Conservation (phyloP, 2,888 invertebrate genomes). For the Tinea trinotella region DNA sequence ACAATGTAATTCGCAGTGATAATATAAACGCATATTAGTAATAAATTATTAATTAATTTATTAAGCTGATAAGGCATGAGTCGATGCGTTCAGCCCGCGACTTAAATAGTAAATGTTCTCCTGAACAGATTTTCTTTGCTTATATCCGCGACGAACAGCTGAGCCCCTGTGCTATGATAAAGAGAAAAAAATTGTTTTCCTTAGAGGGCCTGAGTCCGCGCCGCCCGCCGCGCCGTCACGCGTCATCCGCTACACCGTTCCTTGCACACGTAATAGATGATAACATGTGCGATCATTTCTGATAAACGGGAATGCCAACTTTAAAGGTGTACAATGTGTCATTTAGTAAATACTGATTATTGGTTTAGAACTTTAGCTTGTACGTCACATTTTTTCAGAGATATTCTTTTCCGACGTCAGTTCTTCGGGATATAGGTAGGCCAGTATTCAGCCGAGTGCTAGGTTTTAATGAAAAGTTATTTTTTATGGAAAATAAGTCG, state of each 20-base stretch:
- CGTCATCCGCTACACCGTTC: slow-evolving; percentile 7
- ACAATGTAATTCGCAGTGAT: neutral
- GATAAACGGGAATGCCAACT: neutral
- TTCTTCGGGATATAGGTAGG: no score
- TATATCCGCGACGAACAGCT: slow-evolving; percentile 56
- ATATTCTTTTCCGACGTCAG: no score
- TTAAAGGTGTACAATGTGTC: slow-evolving; percentile 3
- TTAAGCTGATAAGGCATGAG: slow-evolving; percentile 26
- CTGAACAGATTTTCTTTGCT: slow-evolving; percentile 65
- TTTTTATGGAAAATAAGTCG: no score
- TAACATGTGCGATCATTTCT: slow-evolving; percentile 3
- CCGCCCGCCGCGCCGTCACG: slow-evolving; percentile 2
- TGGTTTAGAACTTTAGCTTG: no score
- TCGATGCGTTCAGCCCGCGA: slow-evolving; percentile 61
- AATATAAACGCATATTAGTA: neutral
- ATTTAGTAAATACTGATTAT: neutral
- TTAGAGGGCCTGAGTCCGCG: slow-evolving; percentile 42
- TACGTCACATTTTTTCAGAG: no score
- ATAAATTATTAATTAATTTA: neutral
- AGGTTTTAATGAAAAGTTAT: no score
- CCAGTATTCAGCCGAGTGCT: no score
- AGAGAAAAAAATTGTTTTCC: slow-evolving; percentile 62
- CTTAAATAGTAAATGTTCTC: slow-evolving; percentile 59
- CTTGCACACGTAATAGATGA: neutral
- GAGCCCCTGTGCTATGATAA: slow-evolving; percentile 41